Evolutionary conservation across 2,888 invertebrate species (phyloP).

Genomic region (Catocala fraxini): DNA sequence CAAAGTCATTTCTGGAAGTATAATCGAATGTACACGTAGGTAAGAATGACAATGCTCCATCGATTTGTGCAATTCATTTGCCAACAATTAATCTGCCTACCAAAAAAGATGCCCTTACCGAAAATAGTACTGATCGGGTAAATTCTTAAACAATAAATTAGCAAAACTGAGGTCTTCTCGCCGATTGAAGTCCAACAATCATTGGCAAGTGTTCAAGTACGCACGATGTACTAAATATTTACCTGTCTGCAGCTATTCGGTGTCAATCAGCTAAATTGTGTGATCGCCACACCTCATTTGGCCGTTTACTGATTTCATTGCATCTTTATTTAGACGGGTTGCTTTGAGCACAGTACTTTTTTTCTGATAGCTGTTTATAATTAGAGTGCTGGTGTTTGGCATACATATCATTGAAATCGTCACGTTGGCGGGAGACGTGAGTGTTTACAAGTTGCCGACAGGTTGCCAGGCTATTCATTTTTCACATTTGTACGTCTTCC

Average conservation of each 20-base stretch:
- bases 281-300: constrained; percentile 48
- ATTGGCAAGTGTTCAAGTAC: constrained; percentile 82
- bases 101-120: constrained; percentile 55
- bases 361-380: constrained; percentile 70
- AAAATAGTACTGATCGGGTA: constrained; percentile 67
- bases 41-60: background rate
- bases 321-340: constrained; percentile 66
- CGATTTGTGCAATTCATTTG: constrained; percentile 25
- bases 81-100: constrained; percentile 37
- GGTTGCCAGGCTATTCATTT: constrained; percentile 57
- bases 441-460: constrained; percentile 59
- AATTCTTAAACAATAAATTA: constrained; percentile 73
- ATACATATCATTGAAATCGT: constrained; percentile 73
- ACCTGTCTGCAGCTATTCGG: constrained; percentile 75
- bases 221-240: constrained; percentile 80
- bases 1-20: background rate
- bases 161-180: constrained; percentile 71
- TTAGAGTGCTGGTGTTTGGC: constrained; percentile 72
- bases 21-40: background rate
- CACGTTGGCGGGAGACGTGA: constrained; percentile 61
- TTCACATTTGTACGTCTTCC: constrained; percentile 54
- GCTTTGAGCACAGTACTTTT: constrained; percentile 58
- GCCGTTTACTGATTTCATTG: constrained; percentile 51
- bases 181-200: constrained; percentile 81
- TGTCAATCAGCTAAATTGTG: constrained; percentile 64